phyloP scores from a whole-genome alignment of 2,113 vertebrate species.

The Collichthys lucidus region DNA sequence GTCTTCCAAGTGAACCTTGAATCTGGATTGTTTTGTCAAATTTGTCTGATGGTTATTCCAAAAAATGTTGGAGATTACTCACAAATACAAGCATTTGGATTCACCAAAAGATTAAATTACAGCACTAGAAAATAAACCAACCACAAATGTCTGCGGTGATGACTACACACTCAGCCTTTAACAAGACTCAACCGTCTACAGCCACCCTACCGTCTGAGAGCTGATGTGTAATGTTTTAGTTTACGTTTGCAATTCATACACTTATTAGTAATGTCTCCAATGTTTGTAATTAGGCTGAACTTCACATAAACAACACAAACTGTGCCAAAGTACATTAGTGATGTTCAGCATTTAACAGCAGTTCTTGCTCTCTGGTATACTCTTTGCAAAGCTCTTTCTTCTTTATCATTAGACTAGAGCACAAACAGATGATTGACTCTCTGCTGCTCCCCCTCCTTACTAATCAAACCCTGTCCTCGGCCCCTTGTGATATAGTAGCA shows the following conservation, averaged over 20 bases:
- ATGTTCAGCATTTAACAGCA: neutral
- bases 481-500: conserved; percentile 38
- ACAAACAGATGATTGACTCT: conserved; percentile 3
- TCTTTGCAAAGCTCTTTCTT: neutral
- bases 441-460: conserved; percentile 32
- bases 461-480: conserved; percentile 49
- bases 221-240: neutral
- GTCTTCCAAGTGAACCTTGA: neutral
- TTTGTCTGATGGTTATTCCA: neutral
- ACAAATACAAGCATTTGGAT: neutral
- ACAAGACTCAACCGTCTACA: neutral
- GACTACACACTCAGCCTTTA: neutral
- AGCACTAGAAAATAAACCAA: neutral
- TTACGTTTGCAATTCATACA: neutral
- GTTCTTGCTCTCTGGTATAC: neutral
- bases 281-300: conserved; percentile 4
- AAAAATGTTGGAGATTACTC: neutral
- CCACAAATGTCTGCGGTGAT: conserved; percentile 18
- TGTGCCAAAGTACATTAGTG: neutral
- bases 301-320: neutral
- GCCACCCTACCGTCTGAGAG: neutral
- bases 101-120: neutral
- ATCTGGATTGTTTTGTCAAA: too few species aligned
- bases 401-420: neutral
- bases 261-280: neutral